Evolutionary conservation across 1,140 invertebrate species (phyloP), one percentile per base, ranked within the genome.

Genomic region (Lepidurus apus): DNA sequence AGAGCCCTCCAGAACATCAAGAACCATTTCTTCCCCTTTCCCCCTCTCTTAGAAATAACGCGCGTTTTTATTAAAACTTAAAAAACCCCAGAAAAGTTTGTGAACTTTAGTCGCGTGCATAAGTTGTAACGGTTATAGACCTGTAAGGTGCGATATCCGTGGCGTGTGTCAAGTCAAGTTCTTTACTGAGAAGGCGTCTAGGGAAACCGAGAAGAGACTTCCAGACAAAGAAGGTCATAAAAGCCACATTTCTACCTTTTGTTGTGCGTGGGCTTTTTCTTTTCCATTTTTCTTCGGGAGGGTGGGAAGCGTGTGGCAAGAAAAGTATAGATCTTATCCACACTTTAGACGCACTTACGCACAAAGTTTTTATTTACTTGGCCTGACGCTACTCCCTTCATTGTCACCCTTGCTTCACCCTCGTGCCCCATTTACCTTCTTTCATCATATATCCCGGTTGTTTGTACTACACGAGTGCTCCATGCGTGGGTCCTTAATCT

Each of bases 311-410:
- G 53, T 65, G 53, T 21, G 6, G 53, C 53, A n/a, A 21, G 53
- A 65, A 65, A n/a, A 21, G 53, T 21, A 17, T 13, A 65, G 8
- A 7, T 21, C 53, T 21, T 21, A 17, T 65, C 53, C 21, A 65
- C 21, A 65, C 17, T 7, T 65, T 65, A 65, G 45, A 65, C n/a
- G 2, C 53, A 65, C 21, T 65, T 13, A n/a, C 9, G 13, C 53
- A 65, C 53, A 65, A 65, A 65, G 53, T 65, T 65, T 34, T 13
- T 65, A 65, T 65, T 65, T 65, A 65, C 53, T 65, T 65, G 9
- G 53, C 53, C 3, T 17, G 1, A 65, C 53, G n/a, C 21, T 13
- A 65, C 17, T 17, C 53, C 34, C 53, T 7, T 65, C 53, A 65
- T 65, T 65, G 53, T 65, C 21, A 21, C 53, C 9, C 13, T 4